A percentile compares a stretch with the other conserved stretches of the same genome.
Conservation (phyloP, 2,797 vertebrate species). For the Brachyrhaphis roseni region DNA sequence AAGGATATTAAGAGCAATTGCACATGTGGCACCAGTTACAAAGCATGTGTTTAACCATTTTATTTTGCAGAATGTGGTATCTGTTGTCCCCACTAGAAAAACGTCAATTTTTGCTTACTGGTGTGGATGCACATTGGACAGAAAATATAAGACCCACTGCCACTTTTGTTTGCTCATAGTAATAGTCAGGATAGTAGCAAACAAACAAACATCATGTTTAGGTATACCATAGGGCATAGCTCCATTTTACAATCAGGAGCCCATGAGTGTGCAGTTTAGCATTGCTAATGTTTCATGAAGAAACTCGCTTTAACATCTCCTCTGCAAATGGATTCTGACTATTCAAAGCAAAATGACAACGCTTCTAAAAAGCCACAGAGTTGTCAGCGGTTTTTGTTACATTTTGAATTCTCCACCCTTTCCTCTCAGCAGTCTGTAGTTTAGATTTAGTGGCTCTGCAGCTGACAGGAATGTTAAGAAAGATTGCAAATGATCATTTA, state of each 20-base stretch:
- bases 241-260: neutral
- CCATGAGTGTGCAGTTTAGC: neutral
- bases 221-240: neutral
- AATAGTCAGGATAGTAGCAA: neutral
- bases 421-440: neutral
- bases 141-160: slow-evolving; percentile 18
- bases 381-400: neutral
- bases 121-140: slow-evolving; percentile 36
- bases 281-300: neutral
- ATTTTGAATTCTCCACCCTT: neutral
- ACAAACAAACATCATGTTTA: neutral
- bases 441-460: neutral
- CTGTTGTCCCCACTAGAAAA: slow-evolving; percentile 24
- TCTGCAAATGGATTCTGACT: neutral
- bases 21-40: neutral
- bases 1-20: neutral
- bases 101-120: slow-evolving; percentile 43
- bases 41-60: slow-evolving; percentile 10
- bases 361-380: neutral
- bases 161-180: neutral
- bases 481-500: neutral
- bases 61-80: slow-evolving; percentile 21
- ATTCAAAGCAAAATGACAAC: neutral
- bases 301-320: neutral
- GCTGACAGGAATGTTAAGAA: neutral